Base-by-base conservation (phyloP, 2,113 vertebrate genomes). In the Istiophorus platypterus region DNA sequence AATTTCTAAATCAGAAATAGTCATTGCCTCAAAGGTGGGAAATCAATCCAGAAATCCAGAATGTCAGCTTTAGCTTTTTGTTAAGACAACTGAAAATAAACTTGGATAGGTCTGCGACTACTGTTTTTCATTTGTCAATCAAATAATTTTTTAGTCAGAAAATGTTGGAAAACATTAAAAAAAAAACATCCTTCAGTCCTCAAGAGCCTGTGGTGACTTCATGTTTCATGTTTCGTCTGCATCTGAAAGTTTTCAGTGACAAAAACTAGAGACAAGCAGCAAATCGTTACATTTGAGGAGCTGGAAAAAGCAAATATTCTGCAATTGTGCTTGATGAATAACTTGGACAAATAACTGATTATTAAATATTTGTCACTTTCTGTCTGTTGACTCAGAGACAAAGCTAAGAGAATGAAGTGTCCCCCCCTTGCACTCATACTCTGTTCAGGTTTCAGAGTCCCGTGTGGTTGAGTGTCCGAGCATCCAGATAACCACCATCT, bases 401-500 rank as follows among this genome's bases (percentile, higher is more conserved):
- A 9, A 57, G 3, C 10, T 18, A 5, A 29, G 29, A 18, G 7
- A 15, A 26, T 63, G 5, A 51, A 47, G 5, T 41, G 13, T 31
- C 2, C 27, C 2, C 22, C 22, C 2, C 34, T 49, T n/a, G 1
- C 27, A 77, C 42, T 78, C 12, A 4, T 73, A 31, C 24, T 27
- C 39, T 83, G 15, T 59, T 5, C 79, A 96, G 84, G 91, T 96
- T 1, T 96, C 95, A 37, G 87, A 85, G 90, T 96, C 96, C 64
- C 93, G 96, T 18, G 95, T 98, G 52, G 93, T 98, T 2, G 97
- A 98, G 84, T 98, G 97, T 64, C 97, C 97, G 2, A 98, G 97
- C 89, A 98, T 98, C 86, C 97, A 97, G 90, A 98, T 98, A 82
- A 98, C 97, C 78, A 97, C 97, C 84, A 98, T 98, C 88, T 97